A percentile compares a stretch with the other conserved stretches of the same genome.
These are phyloP conservation scores for Hanleya hanleyi DNA, from an alignment of 2,888 invertebrate genomes.

Conservation along the genomic window DNA sequence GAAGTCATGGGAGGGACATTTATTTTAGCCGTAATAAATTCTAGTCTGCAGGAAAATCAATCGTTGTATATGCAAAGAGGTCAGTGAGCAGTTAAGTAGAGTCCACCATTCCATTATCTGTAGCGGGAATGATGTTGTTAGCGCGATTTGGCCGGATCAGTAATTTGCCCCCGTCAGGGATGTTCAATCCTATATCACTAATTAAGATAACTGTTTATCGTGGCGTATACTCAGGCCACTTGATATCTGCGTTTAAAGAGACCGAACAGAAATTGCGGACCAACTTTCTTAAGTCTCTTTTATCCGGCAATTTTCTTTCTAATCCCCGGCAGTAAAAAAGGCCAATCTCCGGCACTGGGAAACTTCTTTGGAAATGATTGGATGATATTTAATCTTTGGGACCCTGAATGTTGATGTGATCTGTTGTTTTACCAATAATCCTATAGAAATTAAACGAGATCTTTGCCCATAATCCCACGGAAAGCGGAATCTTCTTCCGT, in stretches of 20 bases:
- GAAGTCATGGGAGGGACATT: too few species aligned
- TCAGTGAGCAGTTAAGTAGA: too few species aligned
- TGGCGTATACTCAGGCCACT: not conserved
- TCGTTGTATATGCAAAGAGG: too few species aligned
- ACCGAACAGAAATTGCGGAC: not conserved
- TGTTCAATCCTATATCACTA: not conserved
- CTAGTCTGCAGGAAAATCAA: too few species aligned
- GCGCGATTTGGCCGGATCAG: not conserved
- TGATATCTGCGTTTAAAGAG: constrained; percentile 3
- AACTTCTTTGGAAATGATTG: not conserved
- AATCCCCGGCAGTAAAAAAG: not conserved
- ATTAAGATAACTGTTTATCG: not conserved
- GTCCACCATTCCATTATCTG: not conserved
- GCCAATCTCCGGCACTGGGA: not conserved
- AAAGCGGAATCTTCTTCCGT: not conserved
- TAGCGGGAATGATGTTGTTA: not conserved
- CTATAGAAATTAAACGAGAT: not conserved
- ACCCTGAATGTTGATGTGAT: not conserved
- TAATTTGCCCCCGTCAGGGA: not conserved
- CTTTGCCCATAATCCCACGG: not conserved
- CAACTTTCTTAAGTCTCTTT: not conserved
- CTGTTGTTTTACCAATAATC: not conserved
- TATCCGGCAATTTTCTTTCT: constrained; percentile 9
- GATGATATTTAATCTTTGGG: constrained; percentile 2
- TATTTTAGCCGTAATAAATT: too few species aligned